These are phyloP conservation scores for Drosophila rellima DNA, from an alignment of 2,888 invertebrate genomes.

Conservation along the genomic window DNA sequence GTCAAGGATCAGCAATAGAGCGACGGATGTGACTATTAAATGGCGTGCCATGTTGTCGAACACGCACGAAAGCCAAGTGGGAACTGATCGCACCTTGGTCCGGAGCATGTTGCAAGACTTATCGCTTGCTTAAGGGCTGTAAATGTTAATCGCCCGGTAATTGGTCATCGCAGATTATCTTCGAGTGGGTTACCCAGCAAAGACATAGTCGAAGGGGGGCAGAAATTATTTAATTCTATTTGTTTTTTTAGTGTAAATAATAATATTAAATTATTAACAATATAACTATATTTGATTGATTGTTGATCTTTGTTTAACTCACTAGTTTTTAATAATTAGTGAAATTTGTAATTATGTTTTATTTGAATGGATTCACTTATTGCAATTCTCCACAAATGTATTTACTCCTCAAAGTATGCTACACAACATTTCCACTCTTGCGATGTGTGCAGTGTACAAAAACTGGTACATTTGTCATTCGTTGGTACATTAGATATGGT, in stretches of 20 bases:
- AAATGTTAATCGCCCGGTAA: conserved; percentile 68
- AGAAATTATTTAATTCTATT: background rate
- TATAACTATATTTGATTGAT: background rate
- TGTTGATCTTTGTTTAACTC: too few relatives aligned
- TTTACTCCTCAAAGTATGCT: background rate
- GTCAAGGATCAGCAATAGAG: conserved; percentile 1
- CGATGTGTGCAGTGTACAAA: background rate
- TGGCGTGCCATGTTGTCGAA: conserved; percentile 23
- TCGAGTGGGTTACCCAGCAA: conserved; percentile 16
- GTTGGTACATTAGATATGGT: too few relatives aligned
- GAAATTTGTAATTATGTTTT: too few relatives aligned
- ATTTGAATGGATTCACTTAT: too few relatives aligned
- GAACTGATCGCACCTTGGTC: conserved; percentile 42
- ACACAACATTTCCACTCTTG: background rate
- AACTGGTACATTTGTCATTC: too few relatives aligned
- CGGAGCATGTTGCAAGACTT: conserved; percentile 14
- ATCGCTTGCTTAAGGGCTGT: conserved; percentile 43
- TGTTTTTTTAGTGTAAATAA: background rate
- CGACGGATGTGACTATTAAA: background rate
- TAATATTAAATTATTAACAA: background rate
- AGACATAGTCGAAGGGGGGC: background rate
- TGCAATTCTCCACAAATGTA: too few relatives aligned
- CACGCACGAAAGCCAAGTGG: conserved; percentile 18
- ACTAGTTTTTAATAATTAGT: too few relatives aligned
- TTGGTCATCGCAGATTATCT: conserved; percentile 21